phyloP scores from a whole-genome alignment of 2,888 invertebrate genomes.

The Eretmocerus hayati region DNA sequence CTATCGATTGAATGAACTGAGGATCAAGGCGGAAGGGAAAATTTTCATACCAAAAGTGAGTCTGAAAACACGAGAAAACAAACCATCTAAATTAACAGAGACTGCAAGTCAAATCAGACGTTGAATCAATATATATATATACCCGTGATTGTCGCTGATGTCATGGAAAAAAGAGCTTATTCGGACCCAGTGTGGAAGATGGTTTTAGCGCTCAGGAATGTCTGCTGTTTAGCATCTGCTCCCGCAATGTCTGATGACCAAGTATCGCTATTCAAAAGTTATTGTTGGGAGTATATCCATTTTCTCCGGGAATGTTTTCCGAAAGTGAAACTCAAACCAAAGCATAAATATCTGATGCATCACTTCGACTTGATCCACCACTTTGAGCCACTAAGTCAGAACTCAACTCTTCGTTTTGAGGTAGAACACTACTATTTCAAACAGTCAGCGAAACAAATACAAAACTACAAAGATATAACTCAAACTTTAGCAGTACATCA shows the following conservation, averaged over 20 bases:
- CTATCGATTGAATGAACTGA: slow-evolving; percentile 2
- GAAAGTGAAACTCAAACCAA: slow-evolving; percentile 17
- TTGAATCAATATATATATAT: slow-evolving; percentile 5
- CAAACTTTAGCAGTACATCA: slow-evolving; percentile 13
- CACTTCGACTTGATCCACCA: slow-evolving; percentile 18
- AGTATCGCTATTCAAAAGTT: slow-evolving; percentile 11
- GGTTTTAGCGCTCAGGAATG: slow-evolving; percentile 21
- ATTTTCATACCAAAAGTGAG: background rate
- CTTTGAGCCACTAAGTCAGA: slow-evolving; percentile 23
- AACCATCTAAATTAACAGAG: background rate
- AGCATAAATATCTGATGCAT: slow-evolving; percentile 25
- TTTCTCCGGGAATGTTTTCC: slow-evolving; percentile 21
- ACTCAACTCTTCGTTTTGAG: slow-evolving; percentile 26
- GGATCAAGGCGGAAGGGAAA: background rate
- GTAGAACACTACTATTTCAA: slow-evolving; percentile 28
- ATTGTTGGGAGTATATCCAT: slow-evolving; percentile 18
- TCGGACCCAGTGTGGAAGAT: slow-evolving; percentile 20
- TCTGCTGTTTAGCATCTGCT: slow-evolving; percentile 17
- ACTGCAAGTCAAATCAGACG: background rate
- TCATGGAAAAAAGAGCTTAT: slow-evolving; percentile 16
- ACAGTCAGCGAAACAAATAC: slow-evolving; percentile 12
- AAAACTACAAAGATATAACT: slow-evolving; percentile 27
- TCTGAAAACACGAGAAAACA: background rate
- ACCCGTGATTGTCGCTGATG: slow-evolving; percentile 17
- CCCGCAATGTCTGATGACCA: slow-evolving; percentile 20